Base-by-base conservation (phyloP, 2,113 vertebrate species). In the Dipodomys merriami region DNA sequence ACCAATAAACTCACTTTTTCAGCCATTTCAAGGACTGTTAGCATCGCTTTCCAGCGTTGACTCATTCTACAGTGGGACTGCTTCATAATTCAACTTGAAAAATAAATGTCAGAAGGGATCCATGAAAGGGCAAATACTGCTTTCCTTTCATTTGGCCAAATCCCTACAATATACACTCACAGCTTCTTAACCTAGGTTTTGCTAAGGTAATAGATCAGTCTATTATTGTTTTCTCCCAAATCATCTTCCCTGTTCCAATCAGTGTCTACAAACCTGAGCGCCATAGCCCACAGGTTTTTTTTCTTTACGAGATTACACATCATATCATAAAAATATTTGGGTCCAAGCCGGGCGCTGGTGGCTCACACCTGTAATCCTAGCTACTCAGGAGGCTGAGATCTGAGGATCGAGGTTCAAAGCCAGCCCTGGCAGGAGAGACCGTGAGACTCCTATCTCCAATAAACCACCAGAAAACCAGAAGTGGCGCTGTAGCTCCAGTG, bases 51-150 rank as follows among this genome's bases (percentile, higher is more conserved):
- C 49, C 33, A 76, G 2, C 68, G 8, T 53, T 82, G 69, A 88
- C 3, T 88, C 22, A 79, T 72, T 15, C 39, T 86, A 25, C 9
- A 46, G 25, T 18, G 76, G 2, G 46, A 77, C 76, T 72, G 57
- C 27, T 81, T 81, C 46, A 57, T 78, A 44, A 49, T 73, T 53
- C 13, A 30, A 53, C 9, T 15, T 87, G 13, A 85, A 92, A 92
- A 92, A 87, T 92, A 92, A 92, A 87, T 92, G 13, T 85, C 18
- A 90, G 35, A 49, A 85, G 29, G 82, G 49, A 90, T 69, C 49
- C 49, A 49, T 12, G 49, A 68, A 79, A 90, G 74, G 15, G 27
- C 33, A 86, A 79, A 83, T 25, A 29, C 64, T 20, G 0, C 46
- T 76, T 81, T 87, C 27, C 22, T 78, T 91, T 30, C 65, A 53